Conservation (phyloP, 1,140 invertebrate genomes). For the Bombus sylvicola region DNA sequence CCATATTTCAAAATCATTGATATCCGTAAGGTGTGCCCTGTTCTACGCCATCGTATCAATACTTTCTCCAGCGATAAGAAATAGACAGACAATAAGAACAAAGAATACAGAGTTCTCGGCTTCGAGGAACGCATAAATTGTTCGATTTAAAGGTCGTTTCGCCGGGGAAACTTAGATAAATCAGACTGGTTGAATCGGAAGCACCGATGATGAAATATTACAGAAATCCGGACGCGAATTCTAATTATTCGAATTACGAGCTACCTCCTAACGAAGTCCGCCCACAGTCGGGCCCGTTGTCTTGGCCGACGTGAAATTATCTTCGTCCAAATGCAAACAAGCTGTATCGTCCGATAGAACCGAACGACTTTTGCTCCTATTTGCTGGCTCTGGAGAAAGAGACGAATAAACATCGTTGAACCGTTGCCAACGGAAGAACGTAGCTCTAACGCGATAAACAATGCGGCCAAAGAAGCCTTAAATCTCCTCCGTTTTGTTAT, state of each 20-base stretch:
- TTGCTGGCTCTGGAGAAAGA: too few species aligned
- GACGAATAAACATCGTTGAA: conserved; percentile 20
- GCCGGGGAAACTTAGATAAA: conserved; percentile 1
- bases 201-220: background rate
- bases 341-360: too few species aligned
- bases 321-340: background rate
- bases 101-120: background rate
- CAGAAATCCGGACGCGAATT: conserved; percentile 4
- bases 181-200: conserved; percentile 8
- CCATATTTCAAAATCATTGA: too few species aligned
- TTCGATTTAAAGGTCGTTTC: background rate
- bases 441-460: conserved; percentile 10
- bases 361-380: background rate
- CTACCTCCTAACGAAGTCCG: background rate
- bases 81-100: background rate
- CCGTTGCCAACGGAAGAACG: conserved; percentile 15
- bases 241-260: conserved; percentile 8
- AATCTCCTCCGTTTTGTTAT: background rate
- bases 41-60: background rate
- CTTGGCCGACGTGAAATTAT: background rate
- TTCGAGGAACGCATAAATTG: conserved; percentile 16
- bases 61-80: background rate
- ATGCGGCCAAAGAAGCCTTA: background rate
- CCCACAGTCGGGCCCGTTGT: too few species aligned
- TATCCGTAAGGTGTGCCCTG: background rate